Percentiles rank a stretch among this genome's conserved stretches.
These are phyloP conservation scores for Euthynnus affinis DNA, from an alignment of 2,797 vertebrate species.

Conservation along the genomic window DNA sequence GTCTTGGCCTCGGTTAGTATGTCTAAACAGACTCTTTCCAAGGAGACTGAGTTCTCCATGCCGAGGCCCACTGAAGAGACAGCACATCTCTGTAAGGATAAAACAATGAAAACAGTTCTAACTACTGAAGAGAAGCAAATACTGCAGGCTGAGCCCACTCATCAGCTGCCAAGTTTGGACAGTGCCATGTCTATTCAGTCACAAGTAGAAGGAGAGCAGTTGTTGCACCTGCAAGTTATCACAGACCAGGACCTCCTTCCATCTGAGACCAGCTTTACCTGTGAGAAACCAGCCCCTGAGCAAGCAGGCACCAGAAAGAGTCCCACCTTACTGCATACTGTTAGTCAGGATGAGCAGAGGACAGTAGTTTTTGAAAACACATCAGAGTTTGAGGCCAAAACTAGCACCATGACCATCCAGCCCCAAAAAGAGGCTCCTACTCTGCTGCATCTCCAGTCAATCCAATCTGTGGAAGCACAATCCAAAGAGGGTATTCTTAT, in stretches of 20 bases:
- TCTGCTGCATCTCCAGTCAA: slow-evolving; percentile 83
- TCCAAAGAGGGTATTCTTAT: slow-evolving; percentile 86
- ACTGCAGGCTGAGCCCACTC: slow-evolving; percentile 80
- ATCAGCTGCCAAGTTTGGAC: slow-evolving; percentile 79
- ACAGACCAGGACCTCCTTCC: slow-evolving; percentile 84
- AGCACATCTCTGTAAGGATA: slow-evolving; percentile 77
- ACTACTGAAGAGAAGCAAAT: slow-evolving; percentile 83
- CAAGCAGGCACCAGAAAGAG: slow-evolving; percentile 80
- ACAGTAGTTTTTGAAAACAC: slow-evolving; percentile 79
- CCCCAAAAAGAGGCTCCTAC: slow-evolving; percentile 75
- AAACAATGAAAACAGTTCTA: slow-evolving; percentile 75
- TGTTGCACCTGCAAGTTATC: slow-evolving; percentile 86
- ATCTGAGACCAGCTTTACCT: slow-evolving; percentile 81
- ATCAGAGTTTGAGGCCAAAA: slow-evolving; percentile 75
- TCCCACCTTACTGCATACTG: slow-evolving; percentile 82
- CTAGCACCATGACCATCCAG: slow-evolving; percentile 65
- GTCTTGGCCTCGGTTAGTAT: slow-evolving; percentile 79
- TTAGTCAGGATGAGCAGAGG: slow-evolving; percentile 82
- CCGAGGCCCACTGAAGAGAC: slow-evolving; percentile 75
- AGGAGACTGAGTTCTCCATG: slow-evolving; percentile 75
- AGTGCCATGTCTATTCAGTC: slow-evolving; percentile 70
- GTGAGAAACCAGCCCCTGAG: slow-evolving; percentile 81
- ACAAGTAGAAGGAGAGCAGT: slow-evolving; percentile 82
- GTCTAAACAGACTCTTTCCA: slow-evolving; percentile 80
- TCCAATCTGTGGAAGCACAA: slow-evolving; percentile 77